Evolutionary conservation across 2,113 vertebrate species (phyloP).

Genomic region (Carollia perspicillata): DNA sequence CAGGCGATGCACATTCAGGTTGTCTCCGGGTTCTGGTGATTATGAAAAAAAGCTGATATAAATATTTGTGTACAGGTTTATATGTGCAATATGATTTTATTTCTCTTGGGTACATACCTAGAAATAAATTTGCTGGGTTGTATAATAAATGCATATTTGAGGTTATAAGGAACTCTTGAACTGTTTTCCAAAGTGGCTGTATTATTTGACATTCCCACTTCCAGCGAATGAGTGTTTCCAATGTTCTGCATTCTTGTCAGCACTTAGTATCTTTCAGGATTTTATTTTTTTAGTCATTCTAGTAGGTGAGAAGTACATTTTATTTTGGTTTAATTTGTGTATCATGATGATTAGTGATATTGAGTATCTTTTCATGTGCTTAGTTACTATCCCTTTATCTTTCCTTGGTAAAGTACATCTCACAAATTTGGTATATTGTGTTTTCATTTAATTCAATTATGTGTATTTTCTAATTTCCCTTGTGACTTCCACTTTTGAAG

Average conservation of each 20-base stretch:
- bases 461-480: not conserved
- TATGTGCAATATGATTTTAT: not conserved
- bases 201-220: not conserved
- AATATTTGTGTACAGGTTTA: not conserved
- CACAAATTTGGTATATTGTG: not conserved
- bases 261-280: not conserved
- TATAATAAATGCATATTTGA: not conserved
- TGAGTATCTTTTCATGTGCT: not conserved
- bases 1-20: not conserved
- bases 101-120: not conserved
- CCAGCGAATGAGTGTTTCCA: not conserved
- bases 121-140: not conserved
- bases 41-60: not conserved
- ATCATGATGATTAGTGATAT: not conserved
- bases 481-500: not conserved
- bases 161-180: not conserved
- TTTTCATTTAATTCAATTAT: slow-evolving; percentile 20
- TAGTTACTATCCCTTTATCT: not conserved
- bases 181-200: not conserved
- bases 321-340: not conserved
- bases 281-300: not conserved
- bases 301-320: not conserved
- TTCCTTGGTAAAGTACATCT: not conserved
- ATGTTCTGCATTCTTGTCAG: not conserved
- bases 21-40: not conserved